These are phyloP conservation scores for Dolichomitus sp. DNA, from an alignment of 2,888 invertebrate species.

Conservation along the genomic window DNA sequence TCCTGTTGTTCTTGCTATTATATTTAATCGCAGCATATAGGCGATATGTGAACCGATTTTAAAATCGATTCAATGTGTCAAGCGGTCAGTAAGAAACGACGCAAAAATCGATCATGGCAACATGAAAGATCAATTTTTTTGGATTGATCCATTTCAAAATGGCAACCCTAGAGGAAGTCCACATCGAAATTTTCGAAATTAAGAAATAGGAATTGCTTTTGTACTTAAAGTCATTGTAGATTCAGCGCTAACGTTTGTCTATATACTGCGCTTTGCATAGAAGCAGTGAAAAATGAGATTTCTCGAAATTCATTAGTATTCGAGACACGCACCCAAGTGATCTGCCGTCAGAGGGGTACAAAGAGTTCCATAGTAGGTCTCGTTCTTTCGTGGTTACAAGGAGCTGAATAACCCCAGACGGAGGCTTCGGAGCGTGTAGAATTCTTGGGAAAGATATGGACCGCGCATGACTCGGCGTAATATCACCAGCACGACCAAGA, in stretches of 20 bases:
- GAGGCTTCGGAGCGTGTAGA: constrained; percentile 47
- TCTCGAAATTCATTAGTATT: constrained; percentile 71
- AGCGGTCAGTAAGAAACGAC: too few relatives aligned
- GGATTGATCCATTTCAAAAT: too few relatives aligned
- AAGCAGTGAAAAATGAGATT: constrained; percentile 30
- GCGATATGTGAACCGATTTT: too few relatives aligned
- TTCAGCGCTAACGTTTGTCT: neutral
- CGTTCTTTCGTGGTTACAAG: constrained; percentile 52
- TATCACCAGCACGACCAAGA: constrained; percentile 49
- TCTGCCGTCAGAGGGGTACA: constrained; percentile 69
- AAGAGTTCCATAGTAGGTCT: constrained; percentile 53
- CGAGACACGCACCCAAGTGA: constrained; percentile 75
- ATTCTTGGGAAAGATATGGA: constrained; percentile 73
- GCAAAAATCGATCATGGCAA: too few relatives aligned
- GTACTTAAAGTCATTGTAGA: neutral
- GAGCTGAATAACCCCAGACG: neutral
- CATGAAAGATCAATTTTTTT: too few relatives aligned
- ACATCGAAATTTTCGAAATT: constrained; percentile 11
- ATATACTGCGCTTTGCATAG: neutral
- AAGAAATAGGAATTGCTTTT: neutral
- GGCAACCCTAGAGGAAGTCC: too few relatives aligned
- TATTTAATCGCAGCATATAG: too few relatives aligned
- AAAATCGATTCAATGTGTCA: too few relatives aligned
- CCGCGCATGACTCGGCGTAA: constrained; percentile 73
- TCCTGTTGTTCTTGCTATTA: too few relatives aligned